A percentile compares a stretch with the other conserved stretches of the same genome.
phyloP scores from a whole-genome alignment of 2,888 invertebrate genomes.

The Temnothorax rugatulus region DNA sequence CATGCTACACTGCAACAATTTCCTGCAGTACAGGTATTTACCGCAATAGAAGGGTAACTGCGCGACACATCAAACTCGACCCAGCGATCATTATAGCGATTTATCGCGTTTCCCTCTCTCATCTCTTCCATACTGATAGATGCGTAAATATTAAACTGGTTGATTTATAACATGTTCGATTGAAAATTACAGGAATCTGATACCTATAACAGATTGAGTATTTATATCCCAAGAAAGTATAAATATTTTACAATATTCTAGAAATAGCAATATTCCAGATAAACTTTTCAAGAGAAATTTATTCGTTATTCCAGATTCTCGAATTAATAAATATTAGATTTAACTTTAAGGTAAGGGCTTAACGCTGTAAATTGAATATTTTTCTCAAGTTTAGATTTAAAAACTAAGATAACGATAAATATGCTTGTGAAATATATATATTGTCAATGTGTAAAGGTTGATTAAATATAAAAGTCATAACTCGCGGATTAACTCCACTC shows the following conservation, averaged over 20 bases:
- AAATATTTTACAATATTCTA: background rate
- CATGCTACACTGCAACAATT: conserved; percentile 74
- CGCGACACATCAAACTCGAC: conserved; percentile 59
- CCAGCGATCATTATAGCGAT: conserved; percentile 56
- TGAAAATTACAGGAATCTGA: conserved; percentile 31
- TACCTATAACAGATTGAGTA: background rate
- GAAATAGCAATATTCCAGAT: background rate
- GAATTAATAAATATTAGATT: background rate
- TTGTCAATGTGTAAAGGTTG: background rate
- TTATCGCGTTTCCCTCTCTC: conserved; percentile 47
- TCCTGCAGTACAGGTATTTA: conserved; percentile 70
- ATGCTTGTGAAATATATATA: background rate
- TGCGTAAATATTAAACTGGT: conserved; percentile 21
- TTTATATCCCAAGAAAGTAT: background rate
- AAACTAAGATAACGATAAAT: background rate
- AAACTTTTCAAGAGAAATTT: background rate
- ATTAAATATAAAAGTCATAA: conserved; percentile 19
- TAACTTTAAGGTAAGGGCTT: background rate
- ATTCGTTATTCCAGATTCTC: background rate
- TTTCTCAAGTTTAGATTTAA: background rate
- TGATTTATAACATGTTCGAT: conserved; percentile 20
- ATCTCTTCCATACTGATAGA: background rate
- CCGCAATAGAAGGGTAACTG: conserved; percentile 56
- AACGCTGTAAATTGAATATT: background rate
- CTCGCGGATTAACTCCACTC: conserved; percentile 27